Percentiles rank a stretch among this genome's conserved stretches.
Evolutionary conservation across 2,888 invertebrate genomes (phyloP).

Genomic region (Sesia apiformis): DNA sequence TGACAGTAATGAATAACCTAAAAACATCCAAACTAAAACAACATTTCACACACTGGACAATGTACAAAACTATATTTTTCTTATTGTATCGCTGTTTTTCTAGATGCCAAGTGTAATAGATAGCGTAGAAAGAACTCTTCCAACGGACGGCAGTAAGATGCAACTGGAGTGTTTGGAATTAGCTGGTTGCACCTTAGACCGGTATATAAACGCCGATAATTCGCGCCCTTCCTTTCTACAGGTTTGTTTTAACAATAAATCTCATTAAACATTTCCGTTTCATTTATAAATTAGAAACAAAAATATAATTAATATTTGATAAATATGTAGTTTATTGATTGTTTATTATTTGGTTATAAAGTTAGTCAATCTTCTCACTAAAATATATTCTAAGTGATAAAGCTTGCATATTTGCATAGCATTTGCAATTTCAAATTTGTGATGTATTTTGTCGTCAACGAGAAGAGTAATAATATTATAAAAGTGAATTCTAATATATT

Average conservation of each 20-base stretch:
- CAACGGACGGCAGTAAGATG: conserved; percentile 53
- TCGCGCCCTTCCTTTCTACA: conserved; percentile 82
- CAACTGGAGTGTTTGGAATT: conserved; percentile 81
- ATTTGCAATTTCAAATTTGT: no score
- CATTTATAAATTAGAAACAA: neutral
- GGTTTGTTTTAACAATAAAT: conserved; percentile 27
- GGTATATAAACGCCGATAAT: conserved; percentile 80
- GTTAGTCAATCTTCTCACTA: no score
- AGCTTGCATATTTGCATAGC: no score
- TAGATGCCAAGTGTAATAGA: conserved; percentile 60
- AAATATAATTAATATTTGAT: neutral
- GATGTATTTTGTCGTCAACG: no score
- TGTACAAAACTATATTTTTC: neutral
- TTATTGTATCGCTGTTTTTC: conserved; percentile 23
- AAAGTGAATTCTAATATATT: no score
- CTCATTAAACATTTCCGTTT: neutral
- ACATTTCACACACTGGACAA: neutral
- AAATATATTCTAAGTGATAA: no score
- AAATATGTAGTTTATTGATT: no score
- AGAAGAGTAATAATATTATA: no score
- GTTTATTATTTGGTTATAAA: no score
- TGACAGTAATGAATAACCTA: neutral
- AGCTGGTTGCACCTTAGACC: conserved; percentile 87
- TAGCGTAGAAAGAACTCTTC: conserved; percentile 39
- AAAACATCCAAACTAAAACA: neutral